These are phyloP conservation scores for Sebastiscus tertius DNA, from an alignment of 2,797 vertebrate genomes.

Conservation along the genomic window DNA sequence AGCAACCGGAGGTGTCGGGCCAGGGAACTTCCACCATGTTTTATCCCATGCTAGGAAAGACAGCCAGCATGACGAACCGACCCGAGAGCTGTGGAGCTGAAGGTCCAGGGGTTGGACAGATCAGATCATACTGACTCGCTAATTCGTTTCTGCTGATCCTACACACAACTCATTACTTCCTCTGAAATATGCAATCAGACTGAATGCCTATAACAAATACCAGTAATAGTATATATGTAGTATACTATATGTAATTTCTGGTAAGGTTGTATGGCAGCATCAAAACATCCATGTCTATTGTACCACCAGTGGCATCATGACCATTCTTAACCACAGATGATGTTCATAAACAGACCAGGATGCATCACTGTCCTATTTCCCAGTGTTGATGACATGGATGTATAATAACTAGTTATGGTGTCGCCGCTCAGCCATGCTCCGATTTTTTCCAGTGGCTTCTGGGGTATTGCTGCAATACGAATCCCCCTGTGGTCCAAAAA, in stretches of 20 bases:
- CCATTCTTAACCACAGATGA: not conserved
- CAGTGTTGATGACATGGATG: no score
- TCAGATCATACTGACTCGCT: not conserved
- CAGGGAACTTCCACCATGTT: constrained; percentile 17
- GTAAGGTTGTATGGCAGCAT: not conserved
- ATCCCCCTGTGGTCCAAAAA: no score
- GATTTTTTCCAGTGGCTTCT: no score
- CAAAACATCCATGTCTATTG: not conserved
- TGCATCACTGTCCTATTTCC: not conserved
- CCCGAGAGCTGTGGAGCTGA: not conserved
- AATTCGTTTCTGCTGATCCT: not conserved
- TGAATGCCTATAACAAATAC: not conserved
- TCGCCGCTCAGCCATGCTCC: no score
- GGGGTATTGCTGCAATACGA: no score
- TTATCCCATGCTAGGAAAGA: constrained; percentile 21
- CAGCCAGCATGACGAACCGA: not conserved
- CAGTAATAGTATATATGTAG: not conserved
- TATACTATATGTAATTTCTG: not conserved
- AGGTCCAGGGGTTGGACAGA: not conserved
- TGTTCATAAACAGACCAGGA: not conserved
- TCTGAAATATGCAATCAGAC: not conserved
- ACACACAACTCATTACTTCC: not conserved
- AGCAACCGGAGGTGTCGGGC: constrained; percentile 27
- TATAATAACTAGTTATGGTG: no score
- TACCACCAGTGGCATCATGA: not conserved